These are phyloP conservation scores for Chrysodeixis includens DNA, from an alignment of 2,888 invertebrate genomes.

Conservation along the genomic window DNA sequence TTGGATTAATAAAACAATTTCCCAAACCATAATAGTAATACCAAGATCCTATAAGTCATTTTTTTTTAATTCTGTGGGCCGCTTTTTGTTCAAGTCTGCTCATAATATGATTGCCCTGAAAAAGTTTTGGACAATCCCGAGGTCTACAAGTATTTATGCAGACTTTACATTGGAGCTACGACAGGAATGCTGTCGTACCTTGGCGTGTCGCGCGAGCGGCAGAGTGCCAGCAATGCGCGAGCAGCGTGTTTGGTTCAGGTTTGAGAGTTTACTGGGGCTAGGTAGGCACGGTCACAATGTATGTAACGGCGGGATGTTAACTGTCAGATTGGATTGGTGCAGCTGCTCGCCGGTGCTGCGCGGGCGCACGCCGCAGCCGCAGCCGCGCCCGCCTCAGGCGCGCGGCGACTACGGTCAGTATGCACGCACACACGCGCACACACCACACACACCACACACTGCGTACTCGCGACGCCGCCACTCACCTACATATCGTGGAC, in stretches of 20 bases:
- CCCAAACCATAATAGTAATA: background rate
- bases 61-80: no score
- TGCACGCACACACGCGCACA: constrained; percentile 45
- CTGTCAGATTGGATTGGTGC: constrained; percentile 86
- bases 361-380: constrained; percentile 88
- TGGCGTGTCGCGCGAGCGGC: background rate
- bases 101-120: background rate
- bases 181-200: background rate
- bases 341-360: constrained; percentile 93
- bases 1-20: no score
- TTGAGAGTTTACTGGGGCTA: constrained; percentile 57
- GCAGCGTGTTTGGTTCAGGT: constrained; percentile 32
- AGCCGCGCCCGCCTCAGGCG: constrained; percentile 90
- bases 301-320: constrained; percentile 78
- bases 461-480: constrained; percentile 16
- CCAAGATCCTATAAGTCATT: no score
- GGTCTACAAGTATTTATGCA: background rate
- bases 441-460: constrained; percentile 30
- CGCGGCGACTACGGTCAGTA: constrained; percentile 97
- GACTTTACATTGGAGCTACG: background rate
- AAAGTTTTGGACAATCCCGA: background rate
- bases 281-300: constrained; percentile 57
- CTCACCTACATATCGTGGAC: background rate
- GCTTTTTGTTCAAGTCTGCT: background rate
- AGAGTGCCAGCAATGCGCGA: constrained; percentile 15